Conservation (phyloP, 2,113 vertebrate genomes). For the Microcebus ravelobensis region DNA sequence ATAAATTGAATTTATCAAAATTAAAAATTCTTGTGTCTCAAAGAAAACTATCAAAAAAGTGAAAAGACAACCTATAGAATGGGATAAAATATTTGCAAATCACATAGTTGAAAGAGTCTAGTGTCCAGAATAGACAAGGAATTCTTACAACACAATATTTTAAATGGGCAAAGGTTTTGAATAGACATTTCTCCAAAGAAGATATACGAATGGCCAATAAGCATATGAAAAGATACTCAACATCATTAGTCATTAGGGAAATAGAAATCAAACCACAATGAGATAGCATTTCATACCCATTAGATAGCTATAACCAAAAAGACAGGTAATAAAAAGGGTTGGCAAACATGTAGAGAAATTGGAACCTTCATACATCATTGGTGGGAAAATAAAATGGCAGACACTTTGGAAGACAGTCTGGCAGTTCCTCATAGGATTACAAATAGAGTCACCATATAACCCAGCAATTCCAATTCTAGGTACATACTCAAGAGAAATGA, state of each 20-base stretch:
- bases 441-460: not conserved
- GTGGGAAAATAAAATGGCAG: not conserved
- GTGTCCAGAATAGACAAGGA: not conserved
- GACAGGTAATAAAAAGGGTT: not conserved
- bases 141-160: not conserved
- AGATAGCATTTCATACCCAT: not conserved
- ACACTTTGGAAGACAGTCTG: not conserved
- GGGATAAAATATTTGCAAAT: not conserved
- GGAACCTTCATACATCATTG: not conserved
- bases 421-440: not conserved
- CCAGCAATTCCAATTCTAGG: not conserved
- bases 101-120: not conserved
- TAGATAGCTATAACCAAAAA: no score
- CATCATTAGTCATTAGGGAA: not conserved
- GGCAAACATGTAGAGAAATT: not conserved
- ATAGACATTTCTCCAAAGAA: not conserved
- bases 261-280: not conserved
- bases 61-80: not conserved
- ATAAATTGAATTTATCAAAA: not conserved
- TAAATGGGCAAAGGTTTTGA: not conserved
- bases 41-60: not conserved
- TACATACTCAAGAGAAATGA: not conserved
- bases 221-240: not conserved
- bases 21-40: not conserved
- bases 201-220: not conserved